Evolutionary conservation across 2,797 vertebrate species (phyloP), one percentile per base, ranked within the genome.

Genomic region (Uromys caudimaculatus): DNA sequence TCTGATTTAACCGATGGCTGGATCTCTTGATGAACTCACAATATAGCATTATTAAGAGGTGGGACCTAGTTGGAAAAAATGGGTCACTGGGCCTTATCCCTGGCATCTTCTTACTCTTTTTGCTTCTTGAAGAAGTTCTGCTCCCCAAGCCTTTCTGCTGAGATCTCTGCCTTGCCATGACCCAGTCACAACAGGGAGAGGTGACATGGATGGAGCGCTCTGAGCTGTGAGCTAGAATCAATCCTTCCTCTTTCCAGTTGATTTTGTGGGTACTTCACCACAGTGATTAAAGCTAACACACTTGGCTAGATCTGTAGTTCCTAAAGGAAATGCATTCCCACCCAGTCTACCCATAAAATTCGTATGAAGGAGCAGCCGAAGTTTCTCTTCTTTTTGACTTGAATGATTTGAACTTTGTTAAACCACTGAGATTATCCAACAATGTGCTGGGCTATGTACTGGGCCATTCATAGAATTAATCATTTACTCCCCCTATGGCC

Each of bases 341-440:
- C 58, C 88, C 82, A 19, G 10, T 24, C 54, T 50, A 41, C 64
- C 67, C 44, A 1, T 88, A 81, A 87, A 95, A 47, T 9, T 82
- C 29, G 82, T n/a, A 16, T 85, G 78, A 84, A 91, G 44, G 47
- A 17, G 10, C 44, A 79, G 87, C 89, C 77, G n/a, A 97, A 56
- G 12, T 76, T 35, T 93, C 32, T 96, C 60, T 38, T 85, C 67
- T 95, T 67, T 96, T 92, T 95, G 47, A 73, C 54, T 44, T 93
- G 6, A 88, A 73, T 24, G 47, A 81, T 41, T 50, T 95, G 6
- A 85, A 85, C 1, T 9, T 56, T 44, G 3, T 93, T 75, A 89
- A 92, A 85, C 3, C 9, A 50, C 76, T 81, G 24, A 11, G 3
- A 93, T 58, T 90, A 94, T 77, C 94, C 24, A 96, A 24, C 77